Conservation (phyloP, 2,113 vertebrate genomes). For the Chauna torquata region DNA sequence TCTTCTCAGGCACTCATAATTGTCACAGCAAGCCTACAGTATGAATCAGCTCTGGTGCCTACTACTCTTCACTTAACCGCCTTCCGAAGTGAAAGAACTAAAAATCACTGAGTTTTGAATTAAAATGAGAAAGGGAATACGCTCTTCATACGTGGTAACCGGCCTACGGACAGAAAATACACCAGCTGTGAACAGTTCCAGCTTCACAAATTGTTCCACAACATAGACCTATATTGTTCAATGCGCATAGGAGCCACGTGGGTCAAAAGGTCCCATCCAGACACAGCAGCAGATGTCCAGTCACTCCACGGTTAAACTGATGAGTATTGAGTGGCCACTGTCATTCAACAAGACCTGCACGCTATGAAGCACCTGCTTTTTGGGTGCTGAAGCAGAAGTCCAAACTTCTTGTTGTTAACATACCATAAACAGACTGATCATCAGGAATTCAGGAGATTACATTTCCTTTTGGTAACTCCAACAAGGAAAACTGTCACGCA, state of each 20-base stretch:
- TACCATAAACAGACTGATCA: neutral
- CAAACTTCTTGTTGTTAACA: neutral
- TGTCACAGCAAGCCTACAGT: neutral
- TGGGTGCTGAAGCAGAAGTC: neutral
- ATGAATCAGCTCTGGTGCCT: neutral
- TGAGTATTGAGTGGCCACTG: accelerated
- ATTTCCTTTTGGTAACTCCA: neutral
- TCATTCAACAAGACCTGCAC: neutral
- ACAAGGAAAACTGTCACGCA: neutral
- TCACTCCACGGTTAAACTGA: neutral
- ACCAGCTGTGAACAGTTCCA: neutral
- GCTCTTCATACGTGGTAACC: neutral
- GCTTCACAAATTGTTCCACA: neutral
- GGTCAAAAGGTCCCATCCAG: too few species aligned
- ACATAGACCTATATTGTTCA: neutral
- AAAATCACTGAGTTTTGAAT: neutral
- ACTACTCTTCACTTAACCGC: too few species aligned
- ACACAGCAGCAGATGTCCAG: neutral
- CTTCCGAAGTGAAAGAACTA: neutral
- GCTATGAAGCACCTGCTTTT: neutral
- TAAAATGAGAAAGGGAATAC: neutral
- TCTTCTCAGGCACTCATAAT: neutral
- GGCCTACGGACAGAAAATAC: neutral
- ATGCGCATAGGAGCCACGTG: neutral
- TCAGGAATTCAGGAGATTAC: neutral